A percentile compares a stretch with the other conserved stretches of the same genome.
Evolutionary conservation across 1,140 invertebrate species (phyloP).

Genomic region (Luehdorfia chinensis): DNA sequence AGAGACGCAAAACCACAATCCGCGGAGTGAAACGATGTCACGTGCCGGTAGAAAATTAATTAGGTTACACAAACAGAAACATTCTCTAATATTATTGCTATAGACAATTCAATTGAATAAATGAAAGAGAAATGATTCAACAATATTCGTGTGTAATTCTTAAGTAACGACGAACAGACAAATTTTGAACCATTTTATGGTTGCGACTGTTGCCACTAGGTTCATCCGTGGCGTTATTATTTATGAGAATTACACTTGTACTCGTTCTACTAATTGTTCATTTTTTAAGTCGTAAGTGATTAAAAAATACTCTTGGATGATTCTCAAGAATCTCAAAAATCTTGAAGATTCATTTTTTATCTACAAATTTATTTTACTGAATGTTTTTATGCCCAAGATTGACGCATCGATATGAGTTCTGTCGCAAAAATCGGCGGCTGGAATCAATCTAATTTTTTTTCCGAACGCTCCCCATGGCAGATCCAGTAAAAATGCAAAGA

Average conservation of each 20-base stretch:
- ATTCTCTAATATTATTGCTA: background rate
- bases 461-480: no score
- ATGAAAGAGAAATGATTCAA: background rate
- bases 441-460: background rate
- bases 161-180: background rate
- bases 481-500: no score
- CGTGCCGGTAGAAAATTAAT: conserved; percentile 6
- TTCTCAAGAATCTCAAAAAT: no score
- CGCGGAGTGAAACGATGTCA: no score
- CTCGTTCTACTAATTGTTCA: background rate
- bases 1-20: no score
- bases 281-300: background rate
- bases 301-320: background rate
- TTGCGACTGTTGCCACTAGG: background rate
- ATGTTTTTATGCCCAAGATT: no score
- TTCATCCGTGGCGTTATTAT: no score
- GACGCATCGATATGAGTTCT: no score
- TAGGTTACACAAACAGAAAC: conserved; percentile 13
- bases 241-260: no score
- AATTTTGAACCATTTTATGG: background rate
- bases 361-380: no score
- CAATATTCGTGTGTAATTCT: background rate
- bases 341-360: no score
- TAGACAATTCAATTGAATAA: background rate
- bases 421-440: no score